A percentile compares a stretch with the other conserved stretches of the same genome.
These are phyloP conservation scores for Todus mexicanus DNA, from an alignment of 2,797 vertebrate genomes.

Conservation along the genomic window DNA sequence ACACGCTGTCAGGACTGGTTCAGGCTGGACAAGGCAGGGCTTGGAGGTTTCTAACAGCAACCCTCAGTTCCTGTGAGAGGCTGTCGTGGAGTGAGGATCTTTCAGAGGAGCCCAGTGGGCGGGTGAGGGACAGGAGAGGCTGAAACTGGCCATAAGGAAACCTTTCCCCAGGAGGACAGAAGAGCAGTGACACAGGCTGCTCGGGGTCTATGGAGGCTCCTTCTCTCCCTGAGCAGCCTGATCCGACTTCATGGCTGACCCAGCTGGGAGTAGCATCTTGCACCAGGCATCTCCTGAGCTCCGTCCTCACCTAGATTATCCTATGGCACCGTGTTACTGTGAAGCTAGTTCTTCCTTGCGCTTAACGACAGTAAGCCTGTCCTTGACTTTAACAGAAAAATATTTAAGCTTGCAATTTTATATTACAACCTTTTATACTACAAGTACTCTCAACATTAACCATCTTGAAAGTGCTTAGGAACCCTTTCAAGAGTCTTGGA, in stretches of 20 bases:
- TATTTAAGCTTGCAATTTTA: neutral
- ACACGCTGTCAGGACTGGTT: accelerated
- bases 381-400: neutral
- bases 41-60: neutral
- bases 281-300: neutral
- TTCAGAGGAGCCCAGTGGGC: neutral
- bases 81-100: neutral
- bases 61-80: accelerated
- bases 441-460: neutral
- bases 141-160: neutral
- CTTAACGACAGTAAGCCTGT: neutral
- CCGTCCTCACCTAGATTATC: neutral
- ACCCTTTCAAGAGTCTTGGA: neutral
- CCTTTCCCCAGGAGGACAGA: neutral
- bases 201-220: accelerated
- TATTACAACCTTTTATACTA: neutral
- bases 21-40: neutral
- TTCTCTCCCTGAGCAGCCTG: neutral
- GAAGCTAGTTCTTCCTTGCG: neutral
- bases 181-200: neutral
- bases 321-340: accelerated
- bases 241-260: neutral
- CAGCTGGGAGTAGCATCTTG: neutral
- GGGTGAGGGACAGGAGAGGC: neutral
- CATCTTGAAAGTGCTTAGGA: neutral